Base-by-base conservation (phyloP, 2,113 vertebrate genomes). In the Anguilla rostrata region DNA sequence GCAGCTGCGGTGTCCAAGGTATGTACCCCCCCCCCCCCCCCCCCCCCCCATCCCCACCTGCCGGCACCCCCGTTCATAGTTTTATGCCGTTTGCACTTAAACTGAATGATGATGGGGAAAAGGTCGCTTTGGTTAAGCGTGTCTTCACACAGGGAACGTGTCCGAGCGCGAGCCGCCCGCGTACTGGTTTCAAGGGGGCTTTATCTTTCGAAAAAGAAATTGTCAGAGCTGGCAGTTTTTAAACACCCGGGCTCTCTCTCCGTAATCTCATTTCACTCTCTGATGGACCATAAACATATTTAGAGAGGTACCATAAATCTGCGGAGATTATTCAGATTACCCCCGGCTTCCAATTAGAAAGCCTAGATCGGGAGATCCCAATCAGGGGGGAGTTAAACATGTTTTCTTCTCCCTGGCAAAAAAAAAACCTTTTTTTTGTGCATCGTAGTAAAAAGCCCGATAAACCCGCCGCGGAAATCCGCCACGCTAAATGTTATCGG, bases 1-100 rank as follows among this genome's bases (percentile, higher is more conserved):
- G 87, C 0, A 87, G 92, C 0, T 14, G 87, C 85, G 89, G 39
- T 60, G 86, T 92, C 40, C 53, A 81, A 84, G 88, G 83, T 87
- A 75, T 82, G 29, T 26, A 5, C 7, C 6, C 2, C 43, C 16
- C 29, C 9, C 12, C 43, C 43, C 43, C 9, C 4, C 43, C 43
- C 43, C 43, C 43, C 43, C 4, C 43, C 43, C 43, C 43, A 46
- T 34, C 34, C 43, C 43, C 43, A 5, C 43, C 43, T 12, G 9
- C 49, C 12, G 43, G 12, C 49, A 53, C 49, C 49, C 49, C 49
- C 49, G 49, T 14, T 53, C 71, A 75, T 34, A 75, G 2, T 34
- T 75, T 75, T 34, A 34, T 9, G 2, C 71, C n/a, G 6, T 9
- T 34, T 9, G 71, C 71, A 34, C 78, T 39, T 80, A 80, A 41